Evolutionary conservation across 1,140 invertebrate genomes (phyloP).

Genomic region (Laodelphax striatellus): DNA sequence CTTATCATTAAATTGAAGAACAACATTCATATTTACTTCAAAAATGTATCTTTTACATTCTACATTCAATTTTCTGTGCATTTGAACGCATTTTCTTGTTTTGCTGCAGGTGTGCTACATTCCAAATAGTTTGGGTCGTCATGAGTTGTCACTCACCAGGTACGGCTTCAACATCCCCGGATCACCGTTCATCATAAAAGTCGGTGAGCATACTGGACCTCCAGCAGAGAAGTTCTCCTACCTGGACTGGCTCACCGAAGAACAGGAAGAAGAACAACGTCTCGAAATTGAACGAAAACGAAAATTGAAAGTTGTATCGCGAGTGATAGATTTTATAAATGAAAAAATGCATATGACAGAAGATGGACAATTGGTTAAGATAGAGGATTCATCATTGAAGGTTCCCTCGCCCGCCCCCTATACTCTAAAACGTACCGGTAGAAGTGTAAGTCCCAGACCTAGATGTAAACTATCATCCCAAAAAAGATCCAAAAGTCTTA

Average conservation of each 20-base stretch:
- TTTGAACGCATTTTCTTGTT: too few species aligned
- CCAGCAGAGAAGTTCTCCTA: slow-evolving; percentile 10
- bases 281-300: slow-evolving; percentile 32
- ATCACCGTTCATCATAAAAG: slow-evolving; percentile 34
- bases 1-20: too few species aligned
- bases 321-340: slow-evolving; percentile 39
- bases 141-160: slow-evolving; percentile 36
- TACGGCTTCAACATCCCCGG: slow-evolving; percentile 35
- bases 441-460: slow-evolving; percentile 2
- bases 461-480: background rate
- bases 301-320: slow-evolving; percentile 35
- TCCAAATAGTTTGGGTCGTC: slow-evolving; percentile 32
- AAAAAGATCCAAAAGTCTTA: background rate
- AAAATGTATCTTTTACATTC: too few species aligned
- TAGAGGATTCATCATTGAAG: slow-evolving; percentile 12
- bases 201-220: slow-evolving; percentile 30
- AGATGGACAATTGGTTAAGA: slow-evolving; percentile 36
- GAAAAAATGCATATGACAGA: slow-evolving; percentile 40
- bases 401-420: background rate
- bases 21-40: too few species aligned
- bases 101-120: slow-evolving; percentile 27
- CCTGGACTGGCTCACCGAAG: slow-evolving; percentile 10
- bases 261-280: slow-evolving; percentile 36
- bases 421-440: background rate
- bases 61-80: too few species aligned